Base-by-base conservation (phyloP, 2,113 vertebrate species). In the Rhea americana region DNA sequence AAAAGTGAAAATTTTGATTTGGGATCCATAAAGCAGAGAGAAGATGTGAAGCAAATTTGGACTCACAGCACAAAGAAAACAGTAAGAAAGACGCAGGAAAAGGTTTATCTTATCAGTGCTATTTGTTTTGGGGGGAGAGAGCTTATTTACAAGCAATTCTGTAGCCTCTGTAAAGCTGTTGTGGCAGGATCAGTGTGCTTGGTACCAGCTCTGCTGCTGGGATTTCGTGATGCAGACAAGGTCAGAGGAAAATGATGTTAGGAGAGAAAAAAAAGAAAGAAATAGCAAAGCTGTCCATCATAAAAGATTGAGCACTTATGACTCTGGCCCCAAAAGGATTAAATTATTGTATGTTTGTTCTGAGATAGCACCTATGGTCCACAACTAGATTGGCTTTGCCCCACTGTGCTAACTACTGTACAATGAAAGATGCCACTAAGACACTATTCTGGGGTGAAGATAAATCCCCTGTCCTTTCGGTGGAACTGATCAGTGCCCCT, bases 1-100 rank as follows among this genome's bases (percentile, higher is more conserved):
- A 90, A 70, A 92, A 87, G 58, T 92, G 89, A 77, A 81, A 94
- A 65, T 82, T 94, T 76, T 89, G 5, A 87, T 82, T 88, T 71
- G n/a, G 71, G n/a, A 76, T 39, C 83, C 30, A 61, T 28, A n/a
- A 84, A 94, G 70, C 1, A 2, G 75, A 83, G 48, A 47, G 22
- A 84, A 26, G 17, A 68, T 63, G 39, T 71, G 32, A 72, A 81
- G 63, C 3, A 3, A 50, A 75, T 91, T 76, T 91, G 76, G 45
- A 62, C 66, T 90, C 43, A 30, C 48, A n/a, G 80, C 56, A 91
- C 68, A 84, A 72, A 78, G 47, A 25, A 84, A 89, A 15, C 35
- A 75, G 25, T 76, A 70, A 76, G 50, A 66, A 3, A 91, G 66
- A 59, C 47, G n/a, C n/a, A 66, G 30, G 30, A 79, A 90, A 79